Conservation (phyloP, 1,140 invertebrate genomes). For the Penaeus indicus region DNA sequence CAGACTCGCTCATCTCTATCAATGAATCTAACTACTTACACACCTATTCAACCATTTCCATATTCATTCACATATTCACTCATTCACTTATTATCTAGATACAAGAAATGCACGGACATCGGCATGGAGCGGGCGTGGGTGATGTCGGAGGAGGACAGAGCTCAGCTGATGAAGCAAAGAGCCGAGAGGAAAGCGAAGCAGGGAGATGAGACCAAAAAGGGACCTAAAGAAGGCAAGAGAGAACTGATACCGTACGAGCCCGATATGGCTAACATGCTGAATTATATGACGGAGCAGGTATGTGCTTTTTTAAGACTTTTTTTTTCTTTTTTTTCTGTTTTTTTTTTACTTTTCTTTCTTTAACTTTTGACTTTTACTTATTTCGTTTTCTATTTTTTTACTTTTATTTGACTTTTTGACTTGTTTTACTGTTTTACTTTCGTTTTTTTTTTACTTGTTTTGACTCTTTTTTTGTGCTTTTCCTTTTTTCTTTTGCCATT, state of each 20-base stretch:
- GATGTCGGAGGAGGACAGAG: conserved; percentile 50
- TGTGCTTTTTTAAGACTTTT: conserved; percentile 1
- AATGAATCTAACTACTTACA: too few relatives aligned
- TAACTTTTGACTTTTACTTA: too few relatives aligned
- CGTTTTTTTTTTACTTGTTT: too few relatives aligned
- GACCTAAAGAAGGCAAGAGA: conserved; percentile 27
- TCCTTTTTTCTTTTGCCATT: too few relatives aligned
- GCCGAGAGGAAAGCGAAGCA: conserved; percentile 39
- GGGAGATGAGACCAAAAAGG: not conserved
- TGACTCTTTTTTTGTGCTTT: too few relatives aligned
- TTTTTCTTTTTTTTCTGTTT: not conserved
- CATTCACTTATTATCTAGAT: not conserved
- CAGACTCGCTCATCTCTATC: too few relatives aligned
- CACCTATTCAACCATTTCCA: too few relatives aligned
- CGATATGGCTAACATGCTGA: conserved; percentile 25
- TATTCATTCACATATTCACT: too few relatives aligned
- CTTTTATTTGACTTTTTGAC: too few relatives aligned
- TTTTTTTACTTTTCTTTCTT: too few relatives aligned
- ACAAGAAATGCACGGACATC: conserved; percentile 46
- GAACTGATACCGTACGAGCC: conserved; percentile 45
- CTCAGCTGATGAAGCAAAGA: conserved; percentile 45
- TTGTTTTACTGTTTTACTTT: too few relatives aligned
- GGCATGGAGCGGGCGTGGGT: conserved; percentile 53
- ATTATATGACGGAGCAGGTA: conserved; percentile 38
- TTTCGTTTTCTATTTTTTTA: too few relatives aligned